A percentile compares a stretch with the other conserved stretches of the same genome.
Conservation (phyloP, 2,888 invertebrate species). For the Megaustenia siamemsis region DNA sequence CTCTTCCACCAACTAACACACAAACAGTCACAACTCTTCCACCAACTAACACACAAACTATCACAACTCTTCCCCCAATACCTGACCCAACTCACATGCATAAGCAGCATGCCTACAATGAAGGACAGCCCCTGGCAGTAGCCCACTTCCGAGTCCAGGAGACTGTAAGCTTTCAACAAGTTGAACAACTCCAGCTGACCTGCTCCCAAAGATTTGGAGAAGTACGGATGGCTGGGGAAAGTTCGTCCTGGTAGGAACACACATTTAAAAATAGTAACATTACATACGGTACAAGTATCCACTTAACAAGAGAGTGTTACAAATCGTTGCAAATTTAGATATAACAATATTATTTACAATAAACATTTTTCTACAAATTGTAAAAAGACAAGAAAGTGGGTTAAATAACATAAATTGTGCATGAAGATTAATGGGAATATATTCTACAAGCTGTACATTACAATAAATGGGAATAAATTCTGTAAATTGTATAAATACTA, state of each 20-base stretch:
- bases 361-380: no score
- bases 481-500: no score
- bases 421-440: no score
- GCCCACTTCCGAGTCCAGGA: conserved; percentile 95
- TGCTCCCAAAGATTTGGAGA: conserved; percentile 92
- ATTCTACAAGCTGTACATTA: no score
- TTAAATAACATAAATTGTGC: no score
- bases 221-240: conserved; percentile 96
- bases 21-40: not conserved
- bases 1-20: not conserved
- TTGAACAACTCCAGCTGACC: conserved; percentile 96
- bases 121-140: conserved; percentile 98
- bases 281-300: no score
- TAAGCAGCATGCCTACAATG: conserved; percentile 93
- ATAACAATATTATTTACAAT: no score
- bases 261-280: not conserved
- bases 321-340: no score
- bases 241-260: conserved; percentile 85
- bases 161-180: conserved; percentile 95
- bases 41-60: not conserved
- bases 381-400: no score
- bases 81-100: conserved; percentile 87
- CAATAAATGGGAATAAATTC: no score
- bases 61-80: not conserved
- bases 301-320: no score